Evolutionary conservation across 2,113 vertebrate species (phyloP).

Genomic region (Climacteris rufus): DNA sequence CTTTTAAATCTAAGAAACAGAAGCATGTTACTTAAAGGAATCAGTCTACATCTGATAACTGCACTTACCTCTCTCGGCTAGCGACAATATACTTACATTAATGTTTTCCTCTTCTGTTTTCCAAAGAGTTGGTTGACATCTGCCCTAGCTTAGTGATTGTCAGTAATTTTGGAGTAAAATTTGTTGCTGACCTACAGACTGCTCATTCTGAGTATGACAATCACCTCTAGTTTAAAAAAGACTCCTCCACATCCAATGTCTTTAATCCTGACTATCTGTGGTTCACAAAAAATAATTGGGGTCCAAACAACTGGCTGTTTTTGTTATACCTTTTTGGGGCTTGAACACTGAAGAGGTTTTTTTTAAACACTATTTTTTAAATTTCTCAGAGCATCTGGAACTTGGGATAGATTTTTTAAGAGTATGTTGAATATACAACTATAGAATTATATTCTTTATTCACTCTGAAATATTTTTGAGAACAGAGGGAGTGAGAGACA

Average conservation of each 20-base stretch:
- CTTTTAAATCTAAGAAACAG: background rate
- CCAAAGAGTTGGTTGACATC: background rate
- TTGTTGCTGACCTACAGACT: background rate
- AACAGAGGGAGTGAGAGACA: background rate
- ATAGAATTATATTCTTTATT: background rate
- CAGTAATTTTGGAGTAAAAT: background rate
- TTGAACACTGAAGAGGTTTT: background rate
- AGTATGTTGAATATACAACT: background rate
- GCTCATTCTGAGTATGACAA: background rate
- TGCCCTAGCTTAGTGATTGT: background rate
- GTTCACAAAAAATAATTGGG: background rate
- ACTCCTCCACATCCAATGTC: background rate
- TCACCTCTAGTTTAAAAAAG: background rate
- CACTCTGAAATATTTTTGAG: background rate
- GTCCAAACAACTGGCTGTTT: background rate
- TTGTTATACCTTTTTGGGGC: background rate
- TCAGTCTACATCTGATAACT: background rate
- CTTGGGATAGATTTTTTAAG: background rate
- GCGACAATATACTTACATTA: background rate
- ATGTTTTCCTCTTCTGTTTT: background rate
- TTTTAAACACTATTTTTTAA: background rate
- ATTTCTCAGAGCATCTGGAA: background rate
- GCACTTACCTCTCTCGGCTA: background rate
- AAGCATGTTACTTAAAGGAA: background rate
- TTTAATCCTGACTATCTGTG: background rate